Conservation (phyloP, 1,140 invertebrate species). For the Notospermus geniculatus region DNA sequence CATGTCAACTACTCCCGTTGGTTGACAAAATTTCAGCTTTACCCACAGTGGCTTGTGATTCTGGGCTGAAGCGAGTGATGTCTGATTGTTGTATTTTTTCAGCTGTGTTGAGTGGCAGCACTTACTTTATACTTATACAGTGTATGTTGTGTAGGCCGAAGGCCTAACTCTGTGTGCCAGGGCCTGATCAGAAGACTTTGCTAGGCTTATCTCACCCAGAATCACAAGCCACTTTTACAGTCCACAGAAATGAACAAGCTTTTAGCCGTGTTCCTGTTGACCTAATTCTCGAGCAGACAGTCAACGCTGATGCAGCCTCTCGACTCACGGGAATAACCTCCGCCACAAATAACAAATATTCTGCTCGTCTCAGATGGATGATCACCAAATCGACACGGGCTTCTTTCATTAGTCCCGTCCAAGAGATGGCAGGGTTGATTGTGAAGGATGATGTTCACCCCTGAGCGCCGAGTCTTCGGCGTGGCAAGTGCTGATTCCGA, state of each 20-base stretch:
- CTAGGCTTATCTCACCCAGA: slow-evolving; percentile 17
- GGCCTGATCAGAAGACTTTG: too few relatives aligned
- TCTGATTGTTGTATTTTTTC: too few relatives aligned
- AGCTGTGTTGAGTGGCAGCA: too few relatives aligned
- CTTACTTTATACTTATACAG: too few relatives aligned
- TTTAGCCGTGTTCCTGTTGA: slow-evolving; percentile 23
- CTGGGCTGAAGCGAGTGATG: too few relatives aligned
- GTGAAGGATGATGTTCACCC: background rate
- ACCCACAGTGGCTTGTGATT: slow-evolving; percentile 19
- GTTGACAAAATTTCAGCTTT: slow-evolving; percentile 14
- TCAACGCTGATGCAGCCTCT: slow-evolving; percentile 26
- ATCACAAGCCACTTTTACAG: slow-evolving; percentile 18
- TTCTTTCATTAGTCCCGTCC: background rate
- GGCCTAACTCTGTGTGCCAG: too few relatives aligned
- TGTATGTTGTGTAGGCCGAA: too few relatives aligned
- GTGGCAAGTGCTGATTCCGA: too few relatives aligned
- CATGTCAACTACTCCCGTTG: slow-evolving; percentile 21
- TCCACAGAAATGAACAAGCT: slow-evolving; percentile 17
- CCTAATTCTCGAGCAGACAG: slow-evolving; percentile 26
- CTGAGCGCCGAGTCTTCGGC: too few relatives aligned
- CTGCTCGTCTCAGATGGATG: slow-evolving; percentile 21
- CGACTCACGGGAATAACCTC: slow-evolving; percentile 20
- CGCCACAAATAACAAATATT: background rate
- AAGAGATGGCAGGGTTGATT: slow-evolving; percentile 6
- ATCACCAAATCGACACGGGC: slow-evolving; percentile 18